phyloP scores from a whole-genome alignment of 2,797 vertebrate species.

The Psittacula derbiana region DNA sequence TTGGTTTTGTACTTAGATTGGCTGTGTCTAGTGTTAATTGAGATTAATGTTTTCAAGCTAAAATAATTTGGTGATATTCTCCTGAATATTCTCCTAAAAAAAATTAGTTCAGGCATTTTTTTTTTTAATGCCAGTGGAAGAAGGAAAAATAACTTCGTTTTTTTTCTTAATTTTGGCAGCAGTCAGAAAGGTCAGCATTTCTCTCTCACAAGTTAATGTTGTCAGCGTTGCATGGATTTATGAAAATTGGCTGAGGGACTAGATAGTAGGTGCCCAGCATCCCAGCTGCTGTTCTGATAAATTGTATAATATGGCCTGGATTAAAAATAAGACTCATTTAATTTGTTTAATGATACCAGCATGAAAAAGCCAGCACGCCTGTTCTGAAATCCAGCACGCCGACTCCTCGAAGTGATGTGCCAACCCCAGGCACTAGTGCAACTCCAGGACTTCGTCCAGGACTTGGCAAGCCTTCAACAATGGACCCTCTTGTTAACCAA shows the following conservation, averaged over 20 bases:
- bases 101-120: neutral
- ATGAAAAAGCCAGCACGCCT: slow-evolving; percentile 93
- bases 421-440: slow-evolving; percentile 87
- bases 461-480: slow-evolving; percentile 88
- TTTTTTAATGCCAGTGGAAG: neutral
- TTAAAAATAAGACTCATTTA: slow-evolving; percentile 82
- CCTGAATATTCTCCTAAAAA: neutral
- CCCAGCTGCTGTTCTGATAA: slow-evolving; percentile 80
- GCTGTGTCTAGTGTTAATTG: neutral
- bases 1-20: neutral
- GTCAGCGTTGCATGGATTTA: slow-evolving; percentile 77
- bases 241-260: slow-evolving; percentile 74
- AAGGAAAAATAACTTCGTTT: slow-evolving; percentile 45
- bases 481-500: slow-evolving; percentile 92
- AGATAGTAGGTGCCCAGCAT: slow-evolving; percentile 71
- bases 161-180: slow-evolving; percentile 67
- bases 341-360: slow-evolving; percentile 85
- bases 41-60: neutral
- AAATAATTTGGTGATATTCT: neutral
- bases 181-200: slow-evolving; percentile 74
- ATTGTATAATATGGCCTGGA: slow-evolving; percentile 78
- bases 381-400: slow-evolving; percentile 90
- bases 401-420: slow-evolving; percentile 86
- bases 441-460: slow-evolving; percentile 85
- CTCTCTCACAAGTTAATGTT: slow-evolving; percentile 74